Conservation (phyloP, 2,888 invertebrate genomes). For the Epirrhoe alternata region DNA sequence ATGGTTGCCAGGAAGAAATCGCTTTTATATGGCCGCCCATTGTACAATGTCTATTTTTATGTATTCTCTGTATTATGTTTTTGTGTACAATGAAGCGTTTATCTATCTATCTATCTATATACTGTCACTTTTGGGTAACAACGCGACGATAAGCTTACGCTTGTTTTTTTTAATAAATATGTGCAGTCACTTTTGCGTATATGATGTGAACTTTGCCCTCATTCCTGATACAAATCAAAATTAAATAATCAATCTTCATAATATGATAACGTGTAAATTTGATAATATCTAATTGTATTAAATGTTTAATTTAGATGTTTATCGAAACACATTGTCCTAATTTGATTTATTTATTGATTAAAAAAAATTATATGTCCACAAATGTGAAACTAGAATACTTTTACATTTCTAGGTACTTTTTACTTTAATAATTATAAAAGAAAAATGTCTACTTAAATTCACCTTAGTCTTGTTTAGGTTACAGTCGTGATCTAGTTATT, state of each 20-base stretch:
- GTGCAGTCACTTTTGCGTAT: not conserved
- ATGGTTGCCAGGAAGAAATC: too few species aligned
- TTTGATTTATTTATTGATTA: constrained; percentile 15
- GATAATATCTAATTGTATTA: constrained; percentile 11
- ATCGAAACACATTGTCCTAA: constrained; percentile 16
- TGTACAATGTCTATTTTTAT: too few species aligned
- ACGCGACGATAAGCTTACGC: too few species aligned
- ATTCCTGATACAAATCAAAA: not conserved
- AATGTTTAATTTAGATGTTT: constrained; percentile 9
- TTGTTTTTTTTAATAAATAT: not conserved
- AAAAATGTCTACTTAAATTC: too few species aligned
- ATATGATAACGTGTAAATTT: constrained; percentile 3
- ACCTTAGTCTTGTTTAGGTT: too few species aligned
- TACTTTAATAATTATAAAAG: too few species aligned
- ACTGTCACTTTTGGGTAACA: too few species aligned
- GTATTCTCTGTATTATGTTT: too few species aligned
- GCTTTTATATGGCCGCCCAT: too few species aligned
- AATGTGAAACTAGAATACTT: not conserved
- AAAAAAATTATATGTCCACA: not conserved
- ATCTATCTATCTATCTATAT: too few species aligned
- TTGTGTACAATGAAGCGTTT: too few species aligned
- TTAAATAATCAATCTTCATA: constrained; percentile 9
- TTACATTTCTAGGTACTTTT: not conserved
- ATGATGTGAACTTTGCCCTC: not conserved
- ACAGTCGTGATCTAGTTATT: too few species aligned